Percentiles rank a stretch among this genome's conserved stretches.
Evolutionary conservation across 2,888 invertebrate species (phyloP).

Genomic region (Cataglyphis albicans): DNA sequence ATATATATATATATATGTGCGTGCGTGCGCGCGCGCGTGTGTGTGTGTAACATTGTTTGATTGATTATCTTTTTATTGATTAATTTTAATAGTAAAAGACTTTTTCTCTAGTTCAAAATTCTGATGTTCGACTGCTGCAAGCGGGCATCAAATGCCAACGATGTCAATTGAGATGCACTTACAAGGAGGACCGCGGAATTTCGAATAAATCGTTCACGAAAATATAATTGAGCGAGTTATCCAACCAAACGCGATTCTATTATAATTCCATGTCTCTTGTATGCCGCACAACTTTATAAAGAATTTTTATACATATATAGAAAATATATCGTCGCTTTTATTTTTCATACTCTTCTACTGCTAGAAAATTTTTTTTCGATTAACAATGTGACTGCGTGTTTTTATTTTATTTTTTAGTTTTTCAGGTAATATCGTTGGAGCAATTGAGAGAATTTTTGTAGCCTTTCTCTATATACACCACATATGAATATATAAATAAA

Average conservation of each 20-base stretch:
- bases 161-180: not conserved
- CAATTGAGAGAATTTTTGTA: not conserved
- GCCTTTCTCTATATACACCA: not conserved
- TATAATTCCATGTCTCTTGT: constrained; percentile 6
- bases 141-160: not conserved
- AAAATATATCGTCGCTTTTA: constrained; percentile 22
- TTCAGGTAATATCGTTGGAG: not conserved
- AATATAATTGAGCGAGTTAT: constrained; percentile 32
- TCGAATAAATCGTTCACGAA: constrained; percentile 15
- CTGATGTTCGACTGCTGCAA: not conserved
- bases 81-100: not conserved
- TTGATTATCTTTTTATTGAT: not conserved
- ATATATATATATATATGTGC: too few relatives aligned
- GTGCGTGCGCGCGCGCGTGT: too few relatives aligned
- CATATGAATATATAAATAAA: not conserved
- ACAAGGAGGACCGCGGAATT: constrained; percentile 20
- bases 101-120: not conserved
- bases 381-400: constrained; percentile 3
- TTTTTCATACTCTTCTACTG: constrained; percentile 13
- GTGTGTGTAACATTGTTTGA: not conserved
- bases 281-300: not conserved
- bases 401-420: not conserved
- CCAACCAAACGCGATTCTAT: constrained; percentile 2
- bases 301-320: not conserved
- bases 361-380: constrained; percentile 19